Evolutionary conservation across 2,888 invertebrate genomes (phyloP).

Genomic region (Rapana venosa): DNA sequence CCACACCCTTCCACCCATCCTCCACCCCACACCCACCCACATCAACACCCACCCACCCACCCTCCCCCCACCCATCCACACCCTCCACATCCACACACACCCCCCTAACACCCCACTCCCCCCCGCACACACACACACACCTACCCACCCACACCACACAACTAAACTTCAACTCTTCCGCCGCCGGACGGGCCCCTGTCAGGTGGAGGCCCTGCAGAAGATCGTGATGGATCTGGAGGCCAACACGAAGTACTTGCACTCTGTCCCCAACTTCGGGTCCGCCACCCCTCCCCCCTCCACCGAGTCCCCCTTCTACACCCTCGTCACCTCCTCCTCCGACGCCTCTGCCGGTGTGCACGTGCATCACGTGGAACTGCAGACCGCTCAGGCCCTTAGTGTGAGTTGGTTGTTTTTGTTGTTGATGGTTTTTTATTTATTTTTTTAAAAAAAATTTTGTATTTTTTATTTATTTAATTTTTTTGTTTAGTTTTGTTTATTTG

Average conservation of each 20-base stretch:
- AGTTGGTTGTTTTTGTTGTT: not conserved
- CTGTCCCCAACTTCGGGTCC: not conserved
- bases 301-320: not conserved
- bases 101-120: not conserved
- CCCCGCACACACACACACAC: not conserved
- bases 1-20: not conserved
- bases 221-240: constrained; percentile 12
- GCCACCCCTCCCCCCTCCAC: constrained; percentile 8
- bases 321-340: constrained; percentile 31
- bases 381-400: not conserved
- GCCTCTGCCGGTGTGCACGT: constrained; percentile 23
- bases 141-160: not conserved
- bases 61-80: not conserved
- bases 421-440: not conserved
- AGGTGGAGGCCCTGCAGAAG: constrained; percentile 11
- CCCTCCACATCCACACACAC: not conserved
- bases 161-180: not conserved
- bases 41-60: not conserved
- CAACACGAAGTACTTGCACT: not conserved
- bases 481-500: no score
- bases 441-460: no score
- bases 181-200: not conserved
- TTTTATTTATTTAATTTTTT: no score
- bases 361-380: constrained; percentile 8
- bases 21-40: not conserved